Conservation (phyloP, 2,888 invertebrate genomes). For the Caenorhabditis sp. region DNA sequence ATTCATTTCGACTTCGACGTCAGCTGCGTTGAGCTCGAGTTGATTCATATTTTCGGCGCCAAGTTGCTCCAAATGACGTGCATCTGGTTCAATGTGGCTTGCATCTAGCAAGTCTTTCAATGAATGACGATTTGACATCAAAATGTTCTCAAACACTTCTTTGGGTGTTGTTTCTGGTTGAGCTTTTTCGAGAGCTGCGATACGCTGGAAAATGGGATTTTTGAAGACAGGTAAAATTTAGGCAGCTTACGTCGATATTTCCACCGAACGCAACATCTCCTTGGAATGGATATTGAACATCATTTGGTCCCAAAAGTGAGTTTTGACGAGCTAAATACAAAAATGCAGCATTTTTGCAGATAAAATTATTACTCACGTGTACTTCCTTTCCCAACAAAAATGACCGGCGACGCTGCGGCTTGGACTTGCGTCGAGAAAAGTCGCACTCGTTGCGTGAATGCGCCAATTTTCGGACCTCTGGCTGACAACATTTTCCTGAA, state of each 20-base stretch:
- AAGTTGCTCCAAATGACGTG: constrained; percentile 18
- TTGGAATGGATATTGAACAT: constrained; percentile 52
- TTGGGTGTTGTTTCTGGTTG: neutral
- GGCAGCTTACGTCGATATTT: constrained; percentile 10
- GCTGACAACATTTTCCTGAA: constrained; percentile 32
- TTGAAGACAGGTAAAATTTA: neutral
- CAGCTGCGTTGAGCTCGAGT: constrained; percentile 28
- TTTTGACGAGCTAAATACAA: constrained; percentile 48
- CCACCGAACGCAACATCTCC: constrained; percentile 45
- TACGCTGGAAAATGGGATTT: neutral
- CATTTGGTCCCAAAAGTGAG: constrained; percentile 54
- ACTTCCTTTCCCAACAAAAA: constrained; percentile 38
- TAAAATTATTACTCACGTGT: constrained; percentile 21
- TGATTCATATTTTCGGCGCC: neutral
- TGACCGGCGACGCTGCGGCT: constrained; percentile 20
- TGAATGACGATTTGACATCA: neutral
- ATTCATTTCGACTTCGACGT: constrained; percentile 45
- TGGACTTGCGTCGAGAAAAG: constrained; percentile 50
- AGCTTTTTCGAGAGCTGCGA: neutral
- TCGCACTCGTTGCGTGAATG: constrained; percentile 45
- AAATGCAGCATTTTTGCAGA: neutral
- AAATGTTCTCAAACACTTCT: neutral
- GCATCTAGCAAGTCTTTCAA: constrained; percentile 19
- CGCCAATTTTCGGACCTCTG: constrained; percentile 46
- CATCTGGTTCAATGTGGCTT: constrained; percentile 23